Base-by-base conservation (phyloP, 2,888 invertebrate species). In the Drosophila subquinaria region DNA sequence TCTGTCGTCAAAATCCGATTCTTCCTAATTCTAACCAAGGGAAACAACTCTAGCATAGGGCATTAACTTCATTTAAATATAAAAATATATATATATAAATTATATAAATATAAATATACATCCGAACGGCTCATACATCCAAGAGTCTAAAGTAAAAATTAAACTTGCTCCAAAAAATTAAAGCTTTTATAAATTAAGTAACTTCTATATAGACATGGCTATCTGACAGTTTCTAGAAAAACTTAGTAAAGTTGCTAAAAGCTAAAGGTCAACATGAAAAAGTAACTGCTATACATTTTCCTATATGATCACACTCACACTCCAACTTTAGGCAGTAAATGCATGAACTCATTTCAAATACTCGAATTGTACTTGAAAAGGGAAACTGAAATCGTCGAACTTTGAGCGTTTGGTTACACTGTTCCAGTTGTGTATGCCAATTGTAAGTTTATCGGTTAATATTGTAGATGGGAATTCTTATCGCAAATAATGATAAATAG, bases 401-500 rank as follows among this genome's bases (percentile, higher is more conserved):
- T 9, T 11, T 17, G 13, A 50, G 50, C 15, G n/a, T 17, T 17
- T 33, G 50, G 33, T 33, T 50, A 13, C 40, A 55, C 30, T 55
- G 43, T 43, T 43, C 43, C 43, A n/a, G 17, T 43, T 38, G 10
- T 23, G 52, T 27, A n/a, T 53, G 30, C n/a, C 48, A 50, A 50
- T 27, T 57, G 56, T 15, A 42, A 42, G 43, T 33, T 20, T 17
- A 40, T 27, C 30, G 2, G 15, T n/a, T 40, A 11, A 40, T 8
- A 27, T 27, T 27, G 27, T 27, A 8, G 23, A 38, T 17, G 38
- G 13, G 10, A 8, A 40, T 50, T 48, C 50, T 60, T 60, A 60
- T 60, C 60, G 20, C 15, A 60, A 27, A 50, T 27, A 57, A 36
- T 36, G 33, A 59, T 17, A 20, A 56, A n/a, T 47, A 40, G 15